These are phyloP conservation scores for Sylvia atricapilla DNA, from an alignment of 2,113 vertebrate species.

Conservation along the genomic window DNA sequence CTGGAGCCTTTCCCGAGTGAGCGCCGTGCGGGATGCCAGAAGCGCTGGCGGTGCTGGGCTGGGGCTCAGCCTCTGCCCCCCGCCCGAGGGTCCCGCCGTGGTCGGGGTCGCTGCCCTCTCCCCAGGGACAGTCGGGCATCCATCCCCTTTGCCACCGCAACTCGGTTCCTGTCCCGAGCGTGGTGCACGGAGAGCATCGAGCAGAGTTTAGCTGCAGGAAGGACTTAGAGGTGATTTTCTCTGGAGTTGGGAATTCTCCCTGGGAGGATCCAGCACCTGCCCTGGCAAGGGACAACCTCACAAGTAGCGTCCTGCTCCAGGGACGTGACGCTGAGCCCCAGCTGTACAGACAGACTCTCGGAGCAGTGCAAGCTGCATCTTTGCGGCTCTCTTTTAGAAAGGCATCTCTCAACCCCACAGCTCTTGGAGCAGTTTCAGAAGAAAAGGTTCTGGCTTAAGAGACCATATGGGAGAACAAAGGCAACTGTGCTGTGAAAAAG, in stretches of 20 bases:
- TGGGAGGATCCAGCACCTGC: conserved; percentile 6
- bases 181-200: accelerated
- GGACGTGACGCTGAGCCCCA: background rate
- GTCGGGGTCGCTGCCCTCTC: background rate
- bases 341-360: background rate
- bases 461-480: conserved; percentile 39
- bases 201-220: background rate
- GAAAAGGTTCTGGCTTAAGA: conserved; percentile 22
- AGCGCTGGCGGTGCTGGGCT: background rate
- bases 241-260: background rate
- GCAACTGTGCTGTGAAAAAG: background rate
- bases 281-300: background rate
- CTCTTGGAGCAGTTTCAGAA: conserved; percentile 42
- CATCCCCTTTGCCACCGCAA: background rate
- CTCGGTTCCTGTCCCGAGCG: background rate
- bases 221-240: background rate
- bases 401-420: background rate
- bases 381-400: background rate
- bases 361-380: background rate
- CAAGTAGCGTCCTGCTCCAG: background rate
- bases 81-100: background rate
- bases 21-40: background rate
- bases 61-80: background rate
- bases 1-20: background rate
- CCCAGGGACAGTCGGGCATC: background rate